A percentile compares a stretch with the other conserved stretches of the same genome.
Conservation (phyloP, 1,140 invertebrate species). For the Lanistes nyassanus region DNA sequence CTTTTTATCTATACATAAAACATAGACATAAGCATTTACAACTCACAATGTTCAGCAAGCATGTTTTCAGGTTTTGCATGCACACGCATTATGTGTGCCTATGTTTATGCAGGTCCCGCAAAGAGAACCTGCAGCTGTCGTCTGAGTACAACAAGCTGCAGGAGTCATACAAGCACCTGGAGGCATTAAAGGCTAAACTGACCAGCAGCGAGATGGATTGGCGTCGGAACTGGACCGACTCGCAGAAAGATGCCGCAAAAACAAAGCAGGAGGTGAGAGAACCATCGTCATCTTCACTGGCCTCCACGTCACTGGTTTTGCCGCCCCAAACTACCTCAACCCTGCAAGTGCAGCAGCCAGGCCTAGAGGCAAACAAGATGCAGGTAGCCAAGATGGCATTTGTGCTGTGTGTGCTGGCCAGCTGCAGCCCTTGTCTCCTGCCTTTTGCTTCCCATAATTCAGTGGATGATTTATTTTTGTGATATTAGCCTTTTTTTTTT, state of each 20-base stretch:
- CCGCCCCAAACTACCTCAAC: no score
- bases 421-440: background rate
- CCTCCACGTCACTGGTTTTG: background rate
- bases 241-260: conserved; percentile 62
- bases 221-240: conserved; percentile 61
- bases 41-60: no score
- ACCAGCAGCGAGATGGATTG: conserved; percentile 52
- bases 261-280: conserved; percentile 60
- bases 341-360: no score
- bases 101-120: conserved; percentile 54
- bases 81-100: background rate
- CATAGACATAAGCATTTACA: no score
- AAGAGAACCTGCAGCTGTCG: conserved; percentile 61
- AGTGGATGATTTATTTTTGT: no score
- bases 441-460: no score
- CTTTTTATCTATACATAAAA: no score
- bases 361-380: no score
- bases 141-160: conserved; percentile 64
- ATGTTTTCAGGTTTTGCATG: no score
- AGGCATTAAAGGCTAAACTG: conserved; percentile 58
- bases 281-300: background rate
- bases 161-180: conserved; percentile 62
- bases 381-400: background rate
- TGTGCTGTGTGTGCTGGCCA: background rate
- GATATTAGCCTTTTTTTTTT: no score